Evolutionary conservation across 37 sponge, comb jelly and placozoan species (phyloP).

Genomic region (Beroe forskalii): DNA sequence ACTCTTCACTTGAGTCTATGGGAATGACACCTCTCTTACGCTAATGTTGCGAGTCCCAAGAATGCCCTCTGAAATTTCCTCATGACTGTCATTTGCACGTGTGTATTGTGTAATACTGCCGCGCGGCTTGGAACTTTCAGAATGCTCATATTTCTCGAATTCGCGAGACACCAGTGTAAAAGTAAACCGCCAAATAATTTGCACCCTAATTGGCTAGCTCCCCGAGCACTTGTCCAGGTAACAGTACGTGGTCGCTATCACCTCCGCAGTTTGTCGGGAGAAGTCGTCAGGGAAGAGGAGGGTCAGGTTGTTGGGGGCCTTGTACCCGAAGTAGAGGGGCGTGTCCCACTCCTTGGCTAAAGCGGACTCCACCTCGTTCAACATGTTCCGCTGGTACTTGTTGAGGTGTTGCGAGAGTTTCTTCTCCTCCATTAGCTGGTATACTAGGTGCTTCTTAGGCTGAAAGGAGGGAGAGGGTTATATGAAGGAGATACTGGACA

Average conservation of each 20-base stretch:
- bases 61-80: too few relatives aligned
- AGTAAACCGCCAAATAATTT: too few relatives aligned
- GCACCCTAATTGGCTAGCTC: neutral
- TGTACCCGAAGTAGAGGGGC: constrained; percentile 3
- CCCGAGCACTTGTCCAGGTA: neutral
- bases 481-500: too few relatives aligned
- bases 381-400: constrained; percentile 34
- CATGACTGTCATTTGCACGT: too few relatives aligned
- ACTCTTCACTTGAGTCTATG: too few relatives aligned
- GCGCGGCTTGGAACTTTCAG: too few relatives aligned
- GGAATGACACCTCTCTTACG: too few relatives aligned
- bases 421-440: neutral
- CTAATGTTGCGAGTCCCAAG: too few relatives aligned
- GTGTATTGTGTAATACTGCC: too few relatives aligned
- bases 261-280: neutral
- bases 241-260: constrained; percentile 57
- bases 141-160: too few relatives aligned
- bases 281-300: constrained; percentile 8
- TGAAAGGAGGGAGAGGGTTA: neutral
- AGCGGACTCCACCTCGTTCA: neutral
- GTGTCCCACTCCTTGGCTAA: neutral
- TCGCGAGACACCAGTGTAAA: too few relatives aligned
- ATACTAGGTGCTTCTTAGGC: constrained; percentile 30
- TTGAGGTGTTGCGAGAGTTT: constrained; percentile 11
- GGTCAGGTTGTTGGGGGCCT: constrained; percentile 54